Percentiles rank a stretch among this genome's conserved stretches.
phyloP scores from a whole-genome alignment of 2,888 invertebrate species.

The Drosophila cognata region DNA sequence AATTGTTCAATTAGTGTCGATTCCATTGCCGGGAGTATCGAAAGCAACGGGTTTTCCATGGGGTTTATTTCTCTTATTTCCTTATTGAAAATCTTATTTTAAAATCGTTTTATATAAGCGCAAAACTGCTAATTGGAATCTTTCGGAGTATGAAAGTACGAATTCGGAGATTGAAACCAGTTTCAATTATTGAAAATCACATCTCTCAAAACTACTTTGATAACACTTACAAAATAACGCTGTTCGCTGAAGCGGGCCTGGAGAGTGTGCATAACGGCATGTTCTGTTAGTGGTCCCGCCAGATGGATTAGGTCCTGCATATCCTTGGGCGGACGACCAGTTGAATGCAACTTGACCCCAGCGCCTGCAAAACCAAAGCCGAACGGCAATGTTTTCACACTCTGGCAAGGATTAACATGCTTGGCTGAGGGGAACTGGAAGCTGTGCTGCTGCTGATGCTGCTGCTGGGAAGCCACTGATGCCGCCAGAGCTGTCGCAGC shows the following conservation, averaged over 20 bases:
- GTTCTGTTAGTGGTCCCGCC: constrained; percentile 96
- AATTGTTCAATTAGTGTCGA: constrained; percentile 1
- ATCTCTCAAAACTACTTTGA: not conserved
- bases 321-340: constrained; percentile 83
- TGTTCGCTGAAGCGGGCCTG: constrained; percentile 95
- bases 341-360: constrained; percentile 38
- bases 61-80: not conserved
- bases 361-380: constrained; percentile 61
- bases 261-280: constrained; percentile 95
- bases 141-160: not conserved
- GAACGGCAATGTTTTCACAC: constrained; percentile 78
- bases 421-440: constrained; percentile 74
- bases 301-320: constrained; percentile 96
- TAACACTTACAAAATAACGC: constrained; percentile 93
- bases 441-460: constrained; percentile 34
- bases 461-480: constrained; percentile 29
- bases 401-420: constrained; percentile 82
- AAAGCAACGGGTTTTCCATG: not conserved
- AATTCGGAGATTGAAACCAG: not conserved
- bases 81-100: too few species aligned
- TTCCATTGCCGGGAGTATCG: not conserved
- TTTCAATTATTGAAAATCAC: not conserved
- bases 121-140: not conserved
- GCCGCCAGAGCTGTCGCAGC: constrained; percentile 49
- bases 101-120: not conserved